phyloP scores from a whole-genome alignment of 2,888 invertebrate genomes.

The Unio delphinus region DNA sequence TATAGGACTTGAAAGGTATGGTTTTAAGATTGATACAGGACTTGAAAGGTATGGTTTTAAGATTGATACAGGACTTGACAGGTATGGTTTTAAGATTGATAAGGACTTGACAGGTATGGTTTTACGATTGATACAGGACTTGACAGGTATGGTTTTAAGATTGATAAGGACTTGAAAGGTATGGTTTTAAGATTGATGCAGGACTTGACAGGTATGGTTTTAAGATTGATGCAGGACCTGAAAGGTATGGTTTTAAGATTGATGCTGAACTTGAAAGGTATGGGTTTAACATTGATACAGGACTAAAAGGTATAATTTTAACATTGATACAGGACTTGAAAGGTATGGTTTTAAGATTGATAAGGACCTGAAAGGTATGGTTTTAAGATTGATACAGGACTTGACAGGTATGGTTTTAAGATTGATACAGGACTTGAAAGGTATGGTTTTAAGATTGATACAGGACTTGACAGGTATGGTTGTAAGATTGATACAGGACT shows the following conservation, averaged over 20 bases:
- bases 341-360: slow-evolving; percentile 81
- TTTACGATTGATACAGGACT: slow-evolving; percentile 83
- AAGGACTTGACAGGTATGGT: slow-evolving; percentile 66
- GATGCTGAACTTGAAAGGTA: slow-evolving; percentile 77
- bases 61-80: slow-evolving; percentile 80
- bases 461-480: slow-evolving; percentile 71
- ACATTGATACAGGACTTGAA: slow-evolving; percentile 82
- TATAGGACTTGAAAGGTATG: slow-evolving; percentile 72
- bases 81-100: slow-evolving; percentile 53
- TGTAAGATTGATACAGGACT: slow-evolving; percentile 84
- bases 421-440: slow-evolving; percentile 80
- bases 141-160: slow-evolving; percentile 75
- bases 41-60: slow-evolving; percentile 75
- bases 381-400: too few relatives aligned
- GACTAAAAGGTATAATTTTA: slow-evolving; percentile 73
- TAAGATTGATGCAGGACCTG: slow-evolving; percentile 83
- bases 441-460: slow-evolving; percentile 82
- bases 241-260: slow-evolving; percentile 77
- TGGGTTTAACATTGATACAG: slow-evolving; percentile 82
- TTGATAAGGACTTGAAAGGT: slow-evolving; percentile 79
- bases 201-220: slow-evolving; percentile 70
- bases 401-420: slow-evolving; percentile 76
- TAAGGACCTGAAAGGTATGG: slow-evolving; percentile 72
- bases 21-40: slow-evolving; percentile 82
- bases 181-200: slow-evolving; percentile 82